These are phyloP conservation scores for Lycia hirtaria DNA, from an alignment of 2,888 invertebrate species.

Conservation along the genomic window DNA sequence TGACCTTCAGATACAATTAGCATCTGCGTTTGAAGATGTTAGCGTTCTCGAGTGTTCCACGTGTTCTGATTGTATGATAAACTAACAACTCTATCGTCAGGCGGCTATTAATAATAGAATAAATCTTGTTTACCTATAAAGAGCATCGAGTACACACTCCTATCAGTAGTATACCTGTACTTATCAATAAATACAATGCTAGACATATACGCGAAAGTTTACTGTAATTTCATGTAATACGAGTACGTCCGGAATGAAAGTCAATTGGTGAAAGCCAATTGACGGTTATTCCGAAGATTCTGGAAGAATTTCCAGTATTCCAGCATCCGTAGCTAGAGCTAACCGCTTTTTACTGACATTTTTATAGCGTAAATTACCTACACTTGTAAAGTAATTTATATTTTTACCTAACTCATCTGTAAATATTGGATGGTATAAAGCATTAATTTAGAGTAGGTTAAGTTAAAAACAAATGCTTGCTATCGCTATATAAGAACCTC, in stretches of 20 bases:
- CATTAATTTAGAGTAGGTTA: too few species aligned
- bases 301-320: conserved; percentile 1
- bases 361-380: background rate
- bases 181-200: background rate
- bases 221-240: background rate
- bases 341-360: conserved; percentile 9
- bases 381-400: too few species aligned
- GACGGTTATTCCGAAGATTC: too few species aligned
- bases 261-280: conserved; percentile 8
- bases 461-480: too few species aligned
- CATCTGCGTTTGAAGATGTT: conserved; percentile 43
- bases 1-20: conserved; percentile 50
- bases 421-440: too few species aligned
- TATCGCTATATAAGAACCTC: too few species aligned
- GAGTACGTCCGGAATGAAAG: background rate
- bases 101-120: conserved; percentile 1
- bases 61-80: conserved; percentile 35
- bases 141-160: background rate
- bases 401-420: too few species aligned
- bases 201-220: background rate
- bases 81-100: conserved; percentile 59
- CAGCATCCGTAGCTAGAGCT: conserved; percentile 4
- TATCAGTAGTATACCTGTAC: background rate
- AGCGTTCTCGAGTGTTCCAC: conserved; percentile 39
- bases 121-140: conserved; percentile 6